A percentile compares a stretch with the other conserved stretches of the same genome.
These are phyloP conservation scores for Mactra quadrangularis DNA, from an alignment of 1,140 invertebrate species.

Conservation along the genomic window DNA sequence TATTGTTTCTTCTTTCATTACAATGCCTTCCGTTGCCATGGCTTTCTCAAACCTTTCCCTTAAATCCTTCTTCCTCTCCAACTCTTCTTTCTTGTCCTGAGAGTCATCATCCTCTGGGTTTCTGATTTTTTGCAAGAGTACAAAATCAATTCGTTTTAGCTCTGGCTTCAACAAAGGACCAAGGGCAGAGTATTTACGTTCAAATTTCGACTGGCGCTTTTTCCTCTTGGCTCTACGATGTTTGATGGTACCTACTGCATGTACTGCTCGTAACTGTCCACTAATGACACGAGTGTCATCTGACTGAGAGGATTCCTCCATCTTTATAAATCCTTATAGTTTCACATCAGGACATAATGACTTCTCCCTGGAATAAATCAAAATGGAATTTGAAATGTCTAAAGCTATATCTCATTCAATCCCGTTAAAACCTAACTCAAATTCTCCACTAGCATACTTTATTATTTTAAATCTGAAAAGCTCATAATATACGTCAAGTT, in stretches of 20 bases:
- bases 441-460: no score
- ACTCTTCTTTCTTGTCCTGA: constrained; percentile 55
- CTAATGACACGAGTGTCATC: constrained; percentile 2
- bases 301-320: constrained; percentile 17
- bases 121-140: constrained; percentile 60
- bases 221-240: constrained; percentile 15
- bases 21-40: constrained; percentile 60
- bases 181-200: constrained; percentile 25
- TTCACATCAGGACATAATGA: no score
- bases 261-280: constrained; percentile 14
- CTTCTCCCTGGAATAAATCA: no score
- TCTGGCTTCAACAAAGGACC: constrained; percentile 60
- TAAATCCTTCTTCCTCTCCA: constrained; percentile 37
- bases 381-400: no score
- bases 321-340: no score
- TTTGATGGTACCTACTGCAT: constrained; percentile 4
- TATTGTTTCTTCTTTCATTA: constrained; percentile 64
- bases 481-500: no score
- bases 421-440: no score
- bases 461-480: no score
- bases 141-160: constrained; percentile 76
- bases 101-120: constrained; percentile 18
- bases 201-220: constrained; percentile 12
- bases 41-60: constrained; percentile 60
- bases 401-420: no score